A percentile compares a stretch with the other conserved stretches of the same genome.
phyloP scores from a whole-genome alignment of 2,113 vertebrate species.

The Pseudopipra pipra region DNA sequence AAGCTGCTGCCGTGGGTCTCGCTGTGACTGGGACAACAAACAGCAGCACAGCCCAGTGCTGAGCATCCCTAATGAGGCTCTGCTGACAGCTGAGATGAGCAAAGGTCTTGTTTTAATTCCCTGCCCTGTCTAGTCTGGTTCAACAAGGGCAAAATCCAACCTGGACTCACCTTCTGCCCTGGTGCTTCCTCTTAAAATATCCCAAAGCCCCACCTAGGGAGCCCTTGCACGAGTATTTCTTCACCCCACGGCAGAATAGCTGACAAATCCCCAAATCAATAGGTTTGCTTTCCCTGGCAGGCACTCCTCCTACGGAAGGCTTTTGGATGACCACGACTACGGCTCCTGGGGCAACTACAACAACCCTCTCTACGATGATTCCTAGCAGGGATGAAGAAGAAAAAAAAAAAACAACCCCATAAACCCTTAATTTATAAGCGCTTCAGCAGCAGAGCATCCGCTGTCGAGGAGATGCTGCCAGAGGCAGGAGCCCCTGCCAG shows the following conservation, averaged over 20 bases:
- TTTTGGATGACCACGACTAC: constrained; percentile 79
- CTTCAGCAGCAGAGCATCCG: constrained; percentile 64
- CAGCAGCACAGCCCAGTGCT: not conserved
- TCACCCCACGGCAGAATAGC: not conserved
- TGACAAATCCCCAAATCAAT: not conserved
- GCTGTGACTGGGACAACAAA: not conserved
- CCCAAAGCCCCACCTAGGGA: not conserved
- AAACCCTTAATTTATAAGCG: constrained; percentile 70
- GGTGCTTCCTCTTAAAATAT: not conserved
- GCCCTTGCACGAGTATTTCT: not conserved
- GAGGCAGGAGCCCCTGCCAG: not conserved
- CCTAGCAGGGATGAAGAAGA: constrained; percentile 37
- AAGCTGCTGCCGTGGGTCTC: not conserved
- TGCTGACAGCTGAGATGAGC: not conserved
- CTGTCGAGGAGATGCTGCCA: not conserved
- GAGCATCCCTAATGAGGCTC: constrained; percentile 27
- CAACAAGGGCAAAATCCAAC: not conserved
- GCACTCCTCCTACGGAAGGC: constrained; percentile 81
- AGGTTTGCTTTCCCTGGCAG: constrained; percentile 44
- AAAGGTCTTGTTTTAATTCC: constrained; percentile 29
- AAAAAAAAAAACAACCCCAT: not conserved
- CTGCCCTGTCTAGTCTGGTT: not conserved
- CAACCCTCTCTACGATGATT: constrained; percentile 90
- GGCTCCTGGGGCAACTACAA: constrained; percentile 84
- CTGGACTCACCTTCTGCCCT: not conserved